These are phyloP conservation scores for Cryptophagus acutangulus DNA, from an alignment of 2,888 invertebrate species.

Conservation along the genomic window DNA sequence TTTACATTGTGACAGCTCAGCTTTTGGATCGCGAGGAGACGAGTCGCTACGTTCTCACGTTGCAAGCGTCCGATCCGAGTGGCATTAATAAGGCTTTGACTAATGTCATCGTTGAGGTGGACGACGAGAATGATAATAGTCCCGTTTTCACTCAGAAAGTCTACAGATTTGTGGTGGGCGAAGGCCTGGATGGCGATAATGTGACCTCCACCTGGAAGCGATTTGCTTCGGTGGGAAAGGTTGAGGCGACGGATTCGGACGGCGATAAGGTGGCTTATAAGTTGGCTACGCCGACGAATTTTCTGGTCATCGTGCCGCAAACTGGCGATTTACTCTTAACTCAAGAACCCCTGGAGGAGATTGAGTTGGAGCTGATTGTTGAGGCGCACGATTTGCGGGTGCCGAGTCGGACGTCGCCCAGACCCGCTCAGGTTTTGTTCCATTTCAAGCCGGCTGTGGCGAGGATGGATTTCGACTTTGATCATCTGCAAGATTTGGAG, in stretches of 20 bases:
- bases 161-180: conserved; percentile 72
- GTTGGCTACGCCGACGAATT: conserved; percentile 71
- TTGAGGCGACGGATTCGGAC: conserved; percentile 83
- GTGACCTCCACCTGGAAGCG: conserved; percentile 65
- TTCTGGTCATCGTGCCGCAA: conserved; percentile 86
- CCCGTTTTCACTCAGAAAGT: conserved; percentile 75
- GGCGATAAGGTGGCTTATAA: conserved; percentile 90
- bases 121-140: conserved; percentile 89
- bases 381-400: conserved; percentile 78
- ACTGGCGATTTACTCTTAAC: conserved; percentile 77
- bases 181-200: conserved; percentile 55
- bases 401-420: conserved; percentile 65
- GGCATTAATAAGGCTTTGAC: conserved; percentile 77
- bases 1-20: conserved; percentile 69
- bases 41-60: conserved; percentile 64
- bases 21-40: conserved; percentile 75
- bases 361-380: conserved; percentile 63
- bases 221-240: conserved; percentile 78
- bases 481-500: conserved; percentile 48
- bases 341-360: conserved; percentile 64
- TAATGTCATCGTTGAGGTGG: conserved; percentile 69
- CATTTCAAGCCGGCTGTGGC: conserved; percentile 59
- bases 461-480: conserved; percentile 57
- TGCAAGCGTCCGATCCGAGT: conserved; percentile 75
- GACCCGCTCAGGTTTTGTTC: conserved; percentile 71